phyloP scores from a whole-genome alignment of 2,888 invertebrate species.

The Drosophila recens region DNA sequence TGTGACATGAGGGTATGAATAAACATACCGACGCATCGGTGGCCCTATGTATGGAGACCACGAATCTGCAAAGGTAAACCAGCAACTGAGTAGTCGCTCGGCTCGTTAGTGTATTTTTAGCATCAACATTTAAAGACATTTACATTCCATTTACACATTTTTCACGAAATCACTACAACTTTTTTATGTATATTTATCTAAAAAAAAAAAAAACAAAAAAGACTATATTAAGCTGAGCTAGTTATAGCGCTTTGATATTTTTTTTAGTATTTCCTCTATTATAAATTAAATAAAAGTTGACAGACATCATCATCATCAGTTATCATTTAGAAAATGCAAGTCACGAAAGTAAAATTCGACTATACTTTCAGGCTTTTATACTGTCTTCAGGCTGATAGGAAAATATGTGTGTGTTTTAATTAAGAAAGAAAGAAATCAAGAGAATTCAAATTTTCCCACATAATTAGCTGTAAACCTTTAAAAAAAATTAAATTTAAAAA shows the following conservation, averaged over 20 bases:
- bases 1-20: not conserved
- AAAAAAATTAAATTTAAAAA: no score
- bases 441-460: not conserved
- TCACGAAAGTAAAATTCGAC: not conserved
- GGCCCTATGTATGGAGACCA: not conserved
- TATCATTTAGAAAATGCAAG: not conserved
- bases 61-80: not conserved
- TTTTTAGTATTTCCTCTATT: not conserved
- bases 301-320: no score
- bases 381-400: not conserved
- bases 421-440: not conserved
- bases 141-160: not conserved
- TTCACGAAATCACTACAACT: not conserved
- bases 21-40: not conserved
- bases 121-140: not conserved
- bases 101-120: not conserved
- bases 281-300: not conserved
- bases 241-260: not conserved
- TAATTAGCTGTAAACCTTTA: not conserved
- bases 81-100: not conserved
- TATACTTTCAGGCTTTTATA: not conserved
- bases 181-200: not conserved
- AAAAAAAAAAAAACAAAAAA: not conserved
- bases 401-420: not conserved
- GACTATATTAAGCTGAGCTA: not conserved